Base-by-base conservation (phyloP, 2,797 vertebrate genomes). In the Pelochelys cantorii region DNA sequence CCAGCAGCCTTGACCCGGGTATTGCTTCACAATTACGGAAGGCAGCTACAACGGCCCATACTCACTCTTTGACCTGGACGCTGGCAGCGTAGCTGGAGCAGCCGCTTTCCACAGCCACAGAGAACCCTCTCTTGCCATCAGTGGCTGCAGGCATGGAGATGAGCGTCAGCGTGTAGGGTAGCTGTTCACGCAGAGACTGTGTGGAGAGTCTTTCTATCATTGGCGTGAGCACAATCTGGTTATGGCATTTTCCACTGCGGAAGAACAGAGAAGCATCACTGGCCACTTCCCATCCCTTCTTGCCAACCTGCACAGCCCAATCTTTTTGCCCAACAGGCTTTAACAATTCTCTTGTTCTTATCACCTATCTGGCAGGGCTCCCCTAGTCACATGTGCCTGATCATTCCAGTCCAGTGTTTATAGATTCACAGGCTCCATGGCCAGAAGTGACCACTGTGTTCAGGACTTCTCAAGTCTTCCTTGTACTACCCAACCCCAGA, bases 41-140 rank as follows among this genome's bases (percentile, higher is more conserved):
- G 78, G 75, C 25, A 88, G 17, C 34, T 52, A 29, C 25, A 29
- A 18, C 27, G 59, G 13, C 54, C 18, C 57, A 86, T 94, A 99
- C 99, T 99, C 95, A 99, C 99, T 99, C 99, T 98, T 99, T 99
- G 92, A 99, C 99, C 95, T 99, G 98, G 90, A 99, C 99, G 0
- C 98, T 99, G 27, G 98, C 98, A 5, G 98, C 98, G 15, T 98
- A 98, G 90, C 97, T 98, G 94, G 98, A 97, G 91, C 98, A 98
- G 92, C 98, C 98, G 79, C 99, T 97, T 84, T 98, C 97, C 74
- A 99, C 98, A 0, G 99, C 98, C 91, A 99, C 99, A 0, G 99
- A 99, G 97, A 99, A 99, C 25, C 99, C 99, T 56, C 99, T 98
- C 94, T 98, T 98, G 93, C 99, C 98, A 48, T 99, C 99, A 0